These are phyloP conservation scores for Piliocolobus tephrosceles DNA, from an alignment of 2,113 vertebrate genomes.

Conservation along the genomic window DNA sequence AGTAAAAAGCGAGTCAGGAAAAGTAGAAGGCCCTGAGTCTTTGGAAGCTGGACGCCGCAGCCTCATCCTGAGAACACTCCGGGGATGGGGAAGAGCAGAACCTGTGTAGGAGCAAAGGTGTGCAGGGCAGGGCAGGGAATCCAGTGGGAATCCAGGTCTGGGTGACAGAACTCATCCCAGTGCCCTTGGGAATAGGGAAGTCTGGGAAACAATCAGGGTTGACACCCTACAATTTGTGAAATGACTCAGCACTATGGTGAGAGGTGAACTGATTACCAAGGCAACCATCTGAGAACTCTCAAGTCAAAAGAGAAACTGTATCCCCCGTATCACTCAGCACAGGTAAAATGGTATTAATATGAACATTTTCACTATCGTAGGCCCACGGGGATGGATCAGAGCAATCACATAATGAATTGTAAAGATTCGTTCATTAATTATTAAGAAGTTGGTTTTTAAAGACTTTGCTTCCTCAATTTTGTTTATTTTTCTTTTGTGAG, in stretches of 20 bases:
- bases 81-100: neutral
- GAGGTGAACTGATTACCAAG: neutral
- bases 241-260: neutral
- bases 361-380: neutral
- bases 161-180: neutral
- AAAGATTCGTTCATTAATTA: neutral
- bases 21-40: neutral
- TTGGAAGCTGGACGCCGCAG: neutral
- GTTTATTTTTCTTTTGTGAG: no score
- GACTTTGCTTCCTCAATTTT: neutral
- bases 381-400: neutral
- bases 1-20: neutral
- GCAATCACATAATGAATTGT: neutral
- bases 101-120: no score
- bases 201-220: neutral
- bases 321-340: neutral
- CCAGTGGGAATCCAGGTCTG: neutral
- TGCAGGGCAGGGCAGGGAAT: neutral
- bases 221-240: neutral
- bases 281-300: neutral
- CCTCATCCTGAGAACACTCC: neutral
- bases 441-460: neutral
- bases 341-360: neutral
- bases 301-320: neutral
- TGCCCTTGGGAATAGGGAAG: neutral